Evolutionary conservation across 35 echinoderm and acorn worm genomes (phyloP).

Genomic region (Ophioderma brevispina): DNA sequence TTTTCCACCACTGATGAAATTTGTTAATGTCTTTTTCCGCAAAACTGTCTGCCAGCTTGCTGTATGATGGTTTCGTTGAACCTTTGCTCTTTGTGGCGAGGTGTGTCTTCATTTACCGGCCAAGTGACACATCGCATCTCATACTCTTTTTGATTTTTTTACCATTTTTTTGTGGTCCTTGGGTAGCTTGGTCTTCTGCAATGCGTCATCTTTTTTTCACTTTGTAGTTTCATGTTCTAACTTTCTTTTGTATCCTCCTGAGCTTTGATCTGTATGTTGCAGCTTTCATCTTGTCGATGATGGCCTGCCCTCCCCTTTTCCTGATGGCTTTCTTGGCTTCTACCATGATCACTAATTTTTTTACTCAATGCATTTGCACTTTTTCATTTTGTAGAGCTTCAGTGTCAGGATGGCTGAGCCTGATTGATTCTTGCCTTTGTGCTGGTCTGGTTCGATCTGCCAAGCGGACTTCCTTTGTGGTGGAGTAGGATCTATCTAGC

Average conservation of each 20-base stretch:
- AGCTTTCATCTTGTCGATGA: background rate
- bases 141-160: background rate
- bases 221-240: constrained; percentile 31
- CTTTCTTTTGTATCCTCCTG: constrained; percentile 1
- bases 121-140: background rate
- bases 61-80: background rate
- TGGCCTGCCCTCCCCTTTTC: background rate
- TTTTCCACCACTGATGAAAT: background rate
- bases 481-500: too few species aligned
- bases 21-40: background rate
- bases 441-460: too few species aligned
- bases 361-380: background rate
- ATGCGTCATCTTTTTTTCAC: background rate
- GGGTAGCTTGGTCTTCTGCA: background rate
- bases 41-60: background rate
- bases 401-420: too few species aligned
- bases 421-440: too few species aligned
- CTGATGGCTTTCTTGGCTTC: background rate
- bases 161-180: background rate
- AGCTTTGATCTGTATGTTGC: background rate
- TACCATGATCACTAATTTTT: background rate
- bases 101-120: background rate
- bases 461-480: too few species aligned
- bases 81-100: background rate
- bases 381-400: too few species aligned